These are phyloP conservation scores for Yponomeuta cagnagella DNA, from an alignment of 2,888 invertebrate species.

Conservation along the genomic window DNA sequence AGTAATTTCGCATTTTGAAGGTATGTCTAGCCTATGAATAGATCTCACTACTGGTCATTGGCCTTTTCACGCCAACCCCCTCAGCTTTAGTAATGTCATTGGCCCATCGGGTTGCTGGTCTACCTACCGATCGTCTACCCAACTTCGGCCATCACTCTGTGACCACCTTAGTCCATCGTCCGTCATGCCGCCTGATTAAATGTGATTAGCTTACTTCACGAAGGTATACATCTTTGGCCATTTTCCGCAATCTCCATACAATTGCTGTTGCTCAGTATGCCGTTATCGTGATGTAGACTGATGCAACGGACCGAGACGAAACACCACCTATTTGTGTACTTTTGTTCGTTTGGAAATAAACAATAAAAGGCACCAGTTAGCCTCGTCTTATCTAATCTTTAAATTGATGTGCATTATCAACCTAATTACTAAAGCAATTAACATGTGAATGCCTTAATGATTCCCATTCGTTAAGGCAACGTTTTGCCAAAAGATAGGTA, in stretches of 20 bases:
- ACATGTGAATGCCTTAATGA: not conserved
- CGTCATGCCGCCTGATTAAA: too few relatives aligned
- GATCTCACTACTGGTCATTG: too few relatives aligned
- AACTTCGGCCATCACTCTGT: too few relatives aligned
- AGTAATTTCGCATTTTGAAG: too few relatives aligned
- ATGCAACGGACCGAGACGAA: constrained; percentile 5
- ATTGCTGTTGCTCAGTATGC: not conserved
- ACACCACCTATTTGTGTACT: not conserved
- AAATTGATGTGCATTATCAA: not conserved
- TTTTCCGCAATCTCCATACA: constrained; percentile 11
- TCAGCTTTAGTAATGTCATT: too few relatives aligned
- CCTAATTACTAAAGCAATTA: not conserved
- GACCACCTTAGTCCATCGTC: too few relatives aligned
- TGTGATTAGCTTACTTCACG: too few relatives aligned
- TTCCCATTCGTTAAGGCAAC: not conserved
- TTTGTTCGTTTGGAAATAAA: constrained; percentile 6
- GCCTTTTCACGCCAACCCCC: too few relatives aligned
- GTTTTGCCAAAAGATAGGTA: not conserved
- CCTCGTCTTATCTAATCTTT: not conserved
- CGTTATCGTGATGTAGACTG: not conserved
- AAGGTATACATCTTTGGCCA: not conserved
- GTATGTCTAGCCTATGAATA: too few relatives aligned
- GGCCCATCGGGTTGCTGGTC: too few relatives aligned
- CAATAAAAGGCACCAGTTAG: not conserved
- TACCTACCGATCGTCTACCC: too few relatives aligned